Conservation (phyloP, 2,888 invertebrate species). For the Oscheius onirici region DNA sequence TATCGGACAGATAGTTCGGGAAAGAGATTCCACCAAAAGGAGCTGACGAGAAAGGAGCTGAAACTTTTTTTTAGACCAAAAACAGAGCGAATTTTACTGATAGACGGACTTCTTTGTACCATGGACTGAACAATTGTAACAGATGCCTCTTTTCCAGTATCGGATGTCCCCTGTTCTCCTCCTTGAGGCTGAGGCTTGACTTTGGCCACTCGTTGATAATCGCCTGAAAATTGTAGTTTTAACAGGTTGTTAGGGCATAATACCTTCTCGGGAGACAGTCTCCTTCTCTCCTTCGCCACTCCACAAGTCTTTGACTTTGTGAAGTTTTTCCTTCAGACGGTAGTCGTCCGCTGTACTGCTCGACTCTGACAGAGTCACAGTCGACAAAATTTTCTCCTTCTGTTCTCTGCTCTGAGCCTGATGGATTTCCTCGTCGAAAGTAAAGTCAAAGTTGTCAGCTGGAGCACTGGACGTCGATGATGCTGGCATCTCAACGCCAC, state of each 20-base stretch:
- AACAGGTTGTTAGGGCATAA: no score
- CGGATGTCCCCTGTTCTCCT: slow-evolving; percentile 22
- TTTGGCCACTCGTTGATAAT: slow-evolving; percentile 45
- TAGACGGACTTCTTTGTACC: slow-evolving; percentile 27
- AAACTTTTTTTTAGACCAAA: no score
- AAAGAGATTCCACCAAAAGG: slow-evolving; percentile 27
- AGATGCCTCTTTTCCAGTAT: slow-evolving; percentile 1
- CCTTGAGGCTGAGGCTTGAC: slow-evolving; percentile 50
- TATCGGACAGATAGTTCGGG: slow-evolving; percentile 28
- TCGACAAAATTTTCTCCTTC: slow-evolving; percentile 10
- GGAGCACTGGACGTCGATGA: not conserved
- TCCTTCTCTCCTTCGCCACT: slow-evolving; percentile 29
- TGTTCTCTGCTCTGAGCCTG: slow-evolving; percentile 26
- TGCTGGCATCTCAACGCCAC: slow-evolving; percentile 28
- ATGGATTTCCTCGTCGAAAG: slow-evolving; percentile 50
- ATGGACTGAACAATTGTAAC: not conserved
- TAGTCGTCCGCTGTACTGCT: slow-evolving; percentile 52
- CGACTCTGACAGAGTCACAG: slow-evolving; percentile 33
- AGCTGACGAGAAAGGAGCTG: slow-evolving; percentile 28
- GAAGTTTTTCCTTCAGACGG: slow-evolving; percentile 56
- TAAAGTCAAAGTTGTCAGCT: slow-evolving; percentile 46
- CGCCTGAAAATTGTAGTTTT: not conserved
- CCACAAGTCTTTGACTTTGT: slow-evolving; percentile 52
- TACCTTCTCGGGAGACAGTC: not conserved
- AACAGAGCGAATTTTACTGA: slow-evolving; percentile 23